Conservation (phyloP, 1,140 invertebrate species). For the Drosophila pachea region DNA sequence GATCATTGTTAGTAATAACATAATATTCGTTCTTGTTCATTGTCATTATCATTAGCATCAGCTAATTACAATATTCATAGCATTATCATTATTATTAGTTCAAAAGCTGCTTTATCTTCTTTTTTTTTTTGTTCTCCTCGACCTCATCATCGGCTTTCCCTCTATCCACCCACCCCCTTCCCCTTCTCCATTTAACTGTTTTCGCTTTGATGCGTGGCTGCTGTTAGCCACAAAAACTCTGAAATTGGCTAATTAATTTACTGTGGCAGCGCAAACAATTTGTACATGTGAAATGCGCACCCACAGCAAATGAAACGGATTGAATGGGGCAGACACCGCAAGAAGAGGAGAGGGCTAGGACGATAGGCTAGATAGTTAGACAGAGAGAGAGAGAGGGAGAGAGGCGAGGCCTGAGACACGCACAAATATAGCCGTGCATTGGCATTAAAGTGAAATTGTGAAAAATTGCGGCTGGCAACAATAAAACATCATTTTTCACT, state of each 20-base stretch:
- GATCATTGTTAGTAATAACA: not conserved
- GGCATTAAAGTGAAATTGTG: constrained; percentile 50
- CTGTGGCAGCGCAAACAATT: constrained; percentile 21
- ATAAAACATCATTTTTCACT: constrained; percentile 45
- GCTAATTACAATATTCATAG: not conserved
- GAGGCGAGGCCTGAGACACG: constrained; percentile 28
- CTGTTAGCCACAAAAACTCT: constrained; percentile 10
- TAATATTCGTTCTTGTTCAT: not conserved
- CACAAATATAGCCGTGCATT: constrained; percentile 43
- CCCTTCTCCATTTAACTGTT: not conserved
- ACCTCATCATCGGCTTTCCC: too few relatives aligned
- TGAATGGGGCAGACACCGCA: not conserved
- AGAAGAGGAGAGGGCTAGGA: not conserved
- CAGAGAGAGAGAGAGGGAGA: not conserved
- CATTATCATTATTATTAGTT: not conserved
- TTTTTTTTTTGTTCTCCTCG: too few relatives aligned
- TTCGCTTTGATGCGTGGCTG: constrained; percentile 2
- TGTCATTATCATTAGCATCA: not conserved
- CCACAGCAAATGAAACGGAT: constrained; percentile 32
- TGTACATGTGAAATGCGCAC: constrained; percentile 33
- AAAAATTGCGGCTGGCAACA: constrained; percentile 39
- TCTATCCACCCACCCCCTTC: not conserved
- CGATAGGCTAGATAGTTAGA: not conserved
- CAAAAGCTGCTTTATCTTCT: not conserved
- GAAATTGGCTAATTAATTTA: constrained; percentile 34